Evolutionary conservation across 1,140 invertebrate genomes (phyloP).

Genomic region (Lordiphosa stackelbergi): DNA sequence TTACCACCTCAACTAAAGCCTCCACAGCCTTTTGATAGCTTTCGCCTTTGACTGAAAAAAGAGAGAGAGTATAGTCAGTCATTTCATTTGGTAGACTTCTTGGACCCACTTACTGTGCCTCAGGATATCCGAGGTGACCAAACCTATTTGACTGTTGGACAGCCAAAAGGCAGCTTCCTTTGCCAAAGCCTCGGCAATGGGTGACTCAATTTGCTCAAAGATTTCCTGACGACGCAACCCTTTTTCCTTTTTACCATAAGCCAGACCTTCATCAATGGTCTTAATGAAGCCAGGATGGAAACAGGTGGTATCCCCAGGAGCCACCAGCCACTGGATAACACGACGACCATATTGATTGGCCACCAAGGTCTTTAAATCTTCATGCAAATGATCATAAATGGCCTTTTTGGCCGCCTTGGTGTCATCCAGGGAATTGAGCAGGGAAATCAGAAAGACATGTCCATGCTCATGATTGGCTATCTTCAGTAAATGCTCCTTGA

Average conservation of each 20-base stretch:
- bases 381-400: conserved; percentile 86
- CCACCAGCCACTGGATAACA: conserved; percentile 89
- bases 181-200: conserved; percentile 82
- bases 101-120: conserved; percentile 78
- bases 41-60: conserved; percentile 48
- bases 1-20: conserved; percentile 78
- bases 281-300: conserved; percentile 86
- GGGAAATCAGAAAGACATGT: conserved; percentile 87
- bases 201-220: conserved; percentile 81
- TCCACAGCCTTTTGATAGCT: conserved; percentile 76
- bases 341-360: conserved; percentile 85
- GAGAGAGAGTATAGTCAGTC: too few relatives aligned
- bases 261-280: conserved; percentile 85
- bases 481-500: conserved; percentile 90
- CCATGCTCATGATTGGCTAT: conserved; percentile 92
- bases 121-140: conserved; percentile 85
- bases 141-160: conserved; percentile 82
- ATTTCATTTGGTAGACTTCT: too few relatives aligned
- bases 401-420: conserved; percentile 93
- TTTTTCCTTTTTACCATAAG: conserved; percentile 88
- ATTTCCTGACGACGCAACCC: conserved; percentile 86
- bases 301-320: conserved; percentile 84
- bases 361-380: conserved; percentile 84
- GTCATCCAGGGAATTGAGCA: conserved; percentile 95
- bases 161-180: conserved; percentile 84